phyloP scores from a whole-genome alignment of 2,888 invertebrate species.

The Mongoloraphidia duomilia region DNA sequence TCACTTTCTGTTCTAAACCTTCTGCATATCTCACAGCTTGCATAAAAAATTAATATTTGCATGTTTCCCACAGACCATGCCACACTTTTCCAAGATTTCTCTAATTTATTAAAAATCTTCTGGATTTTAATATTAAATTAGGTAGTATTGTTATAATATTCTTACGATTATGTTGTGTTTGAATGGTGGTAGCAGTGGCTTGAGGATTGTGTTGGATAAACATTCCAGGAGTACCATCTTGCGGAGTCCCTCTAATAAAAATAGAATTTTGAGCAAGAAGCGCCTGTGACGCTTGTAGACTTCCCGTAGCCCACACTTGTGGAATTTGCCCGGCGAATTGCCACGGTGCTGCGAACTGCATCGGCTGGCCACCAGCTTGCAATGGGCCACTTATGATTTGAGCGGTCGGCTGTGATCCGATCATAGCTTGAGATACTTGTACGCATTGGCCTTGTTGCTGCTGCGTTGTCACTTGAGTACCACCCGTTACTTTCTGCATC shows the following conservation, averaged over 20 bases:
- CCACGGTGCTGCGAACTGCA: constrained; percentile 68
- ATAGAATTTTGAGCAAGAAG: constrained; percentile 65
- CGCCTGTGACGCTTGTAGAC: constrained; percentile 53
- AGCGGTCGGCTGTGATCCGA: constrained; percentile 47
- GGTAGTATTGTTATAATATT: constrained; percentile 11
- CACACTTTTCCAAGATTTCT: too few species aligned
- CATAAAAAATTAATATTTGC: too few species aligned
- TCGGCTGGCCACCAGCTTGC: constrained; percentile 51
- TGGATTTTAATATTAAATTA: too few species aligned
- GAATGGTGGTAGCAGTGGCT: constrained; percentile 41
- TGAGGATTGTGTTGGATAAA: constrained; percentile 70
- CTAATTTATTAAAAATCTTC: too few species aligned
- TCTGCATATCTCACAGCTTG: too few species aligned
- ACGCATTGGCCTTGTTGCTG: constrained; percentile 57
- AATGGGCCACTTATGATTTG: constrained; percentile 59
- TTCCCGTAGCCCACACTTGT: constrained; percentile 59
- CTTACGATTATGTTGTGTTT: constrained; percentile 53
- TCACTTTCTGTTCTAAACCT: not conserved
- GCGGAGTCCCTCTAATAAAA: constrained; percentile 66
- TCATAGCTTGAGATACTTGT: constrained; percentile 55
- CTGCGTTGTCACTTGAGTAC: constrained; percentile 32
- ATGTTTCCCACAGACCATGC: too few species aligned
- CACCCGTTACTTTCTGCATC: constrained; percentile 35
- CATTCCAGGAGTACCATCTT: constrained; percentile 58
- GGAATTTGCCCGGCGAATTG: constrained; percentile 57